These are phyloP conservation scores for Argya squamiceps DNA, from an alignment of 2,797 vertebrate species.

Conservation along the genomic window DNA sequence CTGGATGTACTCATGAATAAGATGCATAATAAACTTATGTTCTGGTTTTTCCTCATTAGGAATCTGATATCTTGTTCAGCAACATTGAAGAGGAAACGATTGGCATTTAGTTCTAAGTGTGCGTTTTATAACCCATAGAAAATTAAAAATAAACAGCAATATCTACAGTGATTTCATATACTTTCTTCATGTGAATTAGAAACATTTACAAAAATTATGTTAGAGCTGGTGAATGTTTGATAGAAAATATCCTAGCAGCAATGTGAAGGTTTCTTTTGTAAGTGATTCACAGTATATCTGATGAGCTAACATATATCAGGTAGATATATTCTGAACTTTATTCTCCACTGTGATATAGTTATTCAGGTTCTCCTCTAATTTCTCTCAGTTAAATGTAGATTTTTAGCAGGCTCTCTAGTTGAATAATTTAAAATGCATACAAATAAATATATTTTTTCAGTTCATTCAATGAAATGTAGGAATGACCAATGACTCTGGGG, in stretches of 20 bases:
- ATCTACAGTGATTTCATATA: constrained; percentile 11
- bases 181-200: constrained; percentile 34
- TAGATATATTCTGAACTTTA: not conserved
- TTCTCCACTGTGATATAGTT: not conserved
- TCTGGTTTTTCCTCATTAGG: constrained; percentile 63
- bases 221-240: not conserved
- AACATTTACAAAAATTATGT: not conserved
- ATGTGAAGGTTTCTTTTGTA: not conserved
- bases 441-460: not conserved
- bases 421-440: not conserved
- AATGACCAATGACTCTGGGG: not conserved
- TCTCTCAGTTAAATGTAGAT: not conserved
- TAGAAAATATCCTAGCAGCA: not conserved
- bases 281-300: not conserved
- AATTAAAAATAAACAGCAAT: constrained; percentile 57
- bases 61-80: constrained; percentile 55
- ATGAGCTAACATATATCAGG: not conserved
- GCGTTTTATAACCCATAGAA: constrained; percentile 20
- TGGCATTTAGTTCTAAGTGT: not conserved
- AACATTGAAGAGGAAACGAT: constrained; percentile 56
- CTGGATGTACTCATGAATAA: constrained; percentile 60
- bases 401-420: not conserved
- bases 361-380: not conserved
- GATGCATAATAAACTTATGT: constrained; percentile 63
- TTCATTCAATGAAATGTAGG: not conserved